These are phyloP conservation scores for Betta splendens DNA, from an alignment of 2,797 vertebrate genomes.

Conservation along the genomic window DNA sequence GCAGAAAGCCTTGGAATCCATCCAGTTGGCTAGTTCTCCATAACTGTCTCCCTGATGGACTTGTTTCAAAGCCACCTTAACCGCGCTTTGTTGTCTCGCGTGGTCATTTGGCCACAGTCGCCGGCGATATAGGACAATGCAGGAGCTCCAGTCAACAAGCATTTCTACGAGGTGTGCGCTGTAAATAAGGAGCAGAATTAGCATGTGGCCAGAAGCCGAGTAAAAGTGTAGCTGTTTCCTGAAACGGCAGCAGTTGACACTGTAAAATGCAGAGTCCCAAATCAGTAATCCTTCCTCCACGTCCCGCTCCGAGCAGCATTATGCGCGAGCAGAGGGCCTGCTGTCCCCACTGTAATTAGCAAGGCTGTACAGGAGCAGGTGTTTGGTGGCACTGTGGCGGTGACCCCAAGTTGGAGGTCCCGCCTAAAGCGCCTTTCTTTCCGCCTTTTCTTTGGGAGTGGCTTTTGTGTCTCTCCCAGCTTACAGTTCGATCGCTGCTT, in stretches of 20 bases:
- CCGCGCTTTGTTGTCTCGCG: conserved; percentile 61
- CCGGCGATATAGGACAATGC: conserved; percentile 52
- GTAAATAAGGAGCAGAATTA: conserved; percentile 58
- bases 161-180: conserved; percentile 48
- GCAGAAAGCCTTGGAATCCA: conserved; percentile 69
- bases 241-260: conserved; percentile 57
- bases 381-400: conserved; percentile 74
- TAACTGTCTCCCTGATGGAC: conserved; percentile 61
- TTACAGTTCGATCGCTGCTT: conserved; percentile 65
- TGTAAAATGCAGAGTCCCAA: conserved; percentile 54
- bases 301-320: conserved; percentile 50
- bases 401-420: conserved; percentile 68
- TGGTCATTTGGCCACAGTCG: conserved; percentile 64
- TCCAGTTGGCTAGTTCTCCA: conserved; percentile 68
- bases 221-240: conserved; percentile 39
- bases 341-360: conserved; percentile 73
- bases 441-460: conserved; percentile 66
- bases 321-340: conserved; percentile 67
- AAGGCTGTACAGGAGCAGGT: conserved; percentile 79
- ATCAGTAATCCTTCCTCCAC: conserved; percentile 46
- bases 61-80: conserved; percentile 70
- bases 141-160: conserved; percentile 42
- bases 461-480: conserved; percentile 55
- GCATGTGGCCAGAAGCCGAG: conserved; percentile 60
- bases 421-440: conserved; percentile 44